phyloP scores from a whole-genome alignment of 1,140 invertebrate genomes.

The Calephelis virginiensis region DNA sequence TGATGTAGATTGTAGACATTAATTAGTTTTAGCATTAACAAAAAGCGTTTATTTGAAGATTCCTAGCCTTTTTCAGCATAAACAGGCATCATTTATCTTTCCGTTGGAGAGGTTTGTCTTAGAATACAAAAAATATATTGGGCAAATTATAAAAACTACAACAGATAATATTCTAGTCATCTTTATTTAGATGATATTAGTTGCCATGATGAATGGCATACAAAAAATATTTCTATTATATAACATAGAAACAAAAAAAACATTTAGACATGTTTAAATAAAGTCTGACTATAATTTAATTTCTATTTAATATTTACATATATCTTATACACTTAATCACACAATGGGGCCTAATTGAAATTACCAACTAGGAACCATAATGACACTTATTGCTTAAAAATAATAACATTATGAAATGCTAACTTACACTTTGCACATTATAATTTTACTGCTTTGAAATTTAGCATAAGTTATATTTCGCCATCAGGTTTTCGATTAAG shows the following conservation, averaged over 20 bases:
- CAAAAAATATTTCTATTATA: conserved; percentile 39
- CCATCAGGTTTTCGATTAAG: too few species aligned
- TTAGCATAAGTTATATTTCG: too few species aligned
- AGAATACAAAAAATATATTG: too few species aligned
- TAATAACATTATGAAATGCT: conserved; percentile 7
- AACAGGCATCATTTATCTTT: too few species aligned
- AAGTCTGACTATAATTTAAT: conserved; percentile 27
- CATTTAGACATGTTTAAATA: conserved; percentile 19
- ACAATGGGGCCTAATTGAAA: conserved; percentile 23
- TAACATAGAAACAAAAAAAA: conserved; percentile 28
- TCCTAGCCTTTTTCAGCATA: too few species aligned
- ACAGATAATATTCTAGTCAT: conserved; percentile 29
- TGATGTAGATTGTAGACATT: too few species aligned
- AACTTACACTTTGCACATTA: not conserved
- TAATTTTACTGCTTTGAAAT: too few species aligned
- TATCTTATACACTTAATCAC: conserved; percentile 28
- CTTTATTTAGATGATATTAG: conserved; percentile 47
- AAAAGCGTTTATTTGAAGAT: too few species aligned
- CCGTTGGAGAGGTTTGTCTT: too few species aligned
- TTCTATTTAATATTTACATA: conserved; percentile 38
- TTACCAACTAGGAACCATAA: conserved; percentile 8
- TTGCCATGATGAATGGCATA: conserved; percentile 47
- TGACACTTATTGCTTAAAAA: conserved; percentile 9
- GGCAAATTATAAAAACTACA: not conserved
- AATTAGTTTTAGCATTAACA: too few species aligned